Evolutionary conservation across 2,888 invertebrate genomes (phyloP).

Genomic region (Lypha dubia): DNA sequence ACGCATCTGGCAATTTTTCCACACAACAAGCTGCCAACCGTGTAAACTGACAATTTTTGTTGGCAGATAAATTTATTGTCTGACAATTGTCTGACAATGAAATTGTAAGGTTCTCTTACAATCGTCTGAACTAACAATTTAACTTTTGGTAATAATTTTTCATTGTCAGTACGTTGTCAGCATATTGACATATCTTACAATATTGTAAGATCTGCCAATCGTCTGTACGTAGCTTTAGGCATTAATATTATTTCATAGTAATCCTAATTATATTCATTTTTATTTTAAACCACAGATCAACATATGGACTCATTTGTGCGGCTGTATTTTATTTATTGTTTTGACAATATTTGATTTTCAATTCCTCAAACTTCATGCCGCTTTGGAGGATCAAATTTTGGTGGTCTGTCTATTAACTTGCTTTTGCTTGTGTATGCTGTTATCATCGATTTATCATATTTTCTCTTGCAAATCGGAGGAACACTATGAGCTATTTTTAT

Average conservation of each 20-base stretch:
- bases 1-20: too few relatives aligned
- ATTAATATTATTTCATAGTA: neutral
- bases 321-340: slow-evolving; percentile 91
- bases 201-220: too few relatives aligned
- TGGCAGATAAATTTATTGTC: too few relatives aligned
- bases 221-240: too few relatives aligned
- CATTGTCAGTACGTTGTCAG: too few relatives aligned
- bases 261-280: neutral
- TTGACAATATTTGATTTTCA: slow-evolving; percentile 93
- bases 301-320: slow-evolving; percentile 97
- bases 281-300: slow-evolving; percentile 86
- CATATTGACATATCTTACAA: too few relatives aligned
- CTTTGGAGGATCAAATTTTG: slow-evolving; percentile 92
- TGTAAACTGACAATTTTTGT: too few relatives aligned
- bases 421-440: slow-evolving; percentile 96
- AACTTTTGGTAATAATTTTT: too few relatives aligned
- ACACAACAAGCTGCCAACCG: too few relatives aligned
- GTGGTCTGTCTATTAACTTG: slow-evolving; percentile 92
- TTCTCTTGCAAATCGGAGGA: slow-evolving; percentile 96
- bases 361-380: slow-evolving; percentile 91
- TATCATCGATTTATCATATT: slow-evolving; percentile 96
- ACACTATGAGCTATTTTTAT: slow-evolving; percentile 93
- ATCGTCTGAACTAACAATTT: too few relatives aligned
- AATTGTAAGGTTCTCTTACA: too few relatives aligned
- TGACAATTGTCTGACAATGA: too few relatives aligned